phyloP scores from a whole-genome alignment of 37 sponge, comb jelly and placozoan genomes.

The Geodia barretti region DNA sequence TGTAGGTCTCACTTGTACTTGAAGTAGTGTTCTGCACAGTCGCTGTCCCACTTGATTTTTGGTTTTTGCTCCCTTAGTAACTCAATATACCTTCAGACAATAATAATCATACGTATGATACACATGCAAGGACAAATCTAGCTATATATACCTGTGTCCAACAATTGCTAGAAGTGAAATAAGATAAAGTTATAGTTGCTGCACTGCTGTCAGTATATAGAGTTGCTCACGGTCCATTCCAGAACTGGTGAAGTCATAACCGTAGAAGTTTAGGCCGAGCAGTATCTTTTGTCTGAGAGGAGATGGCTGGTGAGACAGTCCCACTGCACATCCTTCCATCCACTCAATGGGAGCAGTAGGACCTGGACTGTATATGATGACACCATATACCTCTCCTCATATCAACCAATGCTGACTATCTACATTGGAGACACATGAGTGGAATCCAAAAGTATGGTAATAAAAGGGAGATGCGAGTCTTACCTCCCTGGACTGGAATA shows the following conservation, averaged over 20 bases:
- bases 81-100: constrained; percentile 71
- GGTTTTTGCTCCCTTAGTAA: constrained; percentile 84
- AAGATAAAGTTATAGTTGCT: neutral
- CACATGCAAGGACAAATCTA: neutral
- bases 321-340: constrained; percentile 75
- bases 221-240: constrained; percentile 60
- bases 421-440: no score
- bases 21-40: constrained; percentile 85
- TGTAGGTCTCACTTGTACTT: constrained; percentile 72
- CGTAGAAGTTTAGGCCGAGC: constrained; percentile 96
- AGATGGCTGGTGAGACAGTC: constrained; percentile 60
- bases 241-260: constrained; percentile 74
- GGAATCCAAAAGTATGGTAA: neutral
- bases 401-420: no score
- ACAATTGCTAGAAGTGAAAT: constrained; percentile 19
- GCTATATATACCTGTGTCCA: constrained; percentile 33
- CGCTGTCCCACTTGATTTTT: constrained; percentile 88
- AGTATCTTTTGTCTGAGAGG: constrained; percentile 82
- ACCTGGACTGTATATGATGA: constrained; percentile 67
- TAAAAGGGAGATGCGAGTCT: neutral
- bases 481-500: constrained; percentile 79
- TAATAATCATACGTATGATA: neutral
- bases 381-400: no score
- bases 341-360: constrained; percentile 87
- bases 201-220: neutral